Evolutionary conservation across 2,888 invertebrate genomes (phyloP).

Genomic region (Homarus gammarus): DNA sequence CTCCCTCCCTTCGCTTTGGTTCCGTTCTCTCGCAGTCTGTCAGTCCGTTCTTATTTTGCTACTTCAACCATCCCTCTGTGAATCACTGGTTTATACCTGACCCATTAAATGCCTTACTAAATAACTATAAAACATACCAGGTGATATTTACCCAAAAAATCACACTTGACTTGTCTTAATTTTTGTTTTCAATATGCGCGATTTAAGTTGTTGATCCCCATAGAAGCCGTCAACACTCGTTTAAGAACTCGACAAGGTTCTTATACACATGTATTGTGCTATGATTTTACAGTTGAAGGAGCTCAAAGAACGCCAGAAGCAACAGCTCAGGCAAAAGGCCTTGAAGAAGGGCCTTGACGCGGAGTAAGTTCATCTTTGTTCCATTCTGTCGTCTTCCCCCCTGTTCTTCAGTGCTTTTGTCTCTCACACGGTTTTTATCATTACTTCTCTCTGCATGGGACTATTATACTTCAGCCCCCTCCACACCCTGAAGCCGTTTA

Average conservation of each 20-base stretch:
- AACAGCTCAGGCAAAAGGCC: constrained; percentile 80
- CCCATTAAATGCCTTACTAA: no score
- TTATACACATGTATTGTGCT: neutral
- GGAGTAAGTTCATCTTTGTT: constrained; percentile 77
- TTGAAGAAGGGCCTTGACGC: constrained; percentile 78
- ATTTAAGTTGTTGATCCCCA: neutral
- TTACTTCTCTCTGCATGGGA: neutral
- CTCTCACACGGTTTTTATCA: neutral
- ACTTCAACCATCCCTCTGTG: no score
- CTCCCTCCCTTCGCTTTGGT: no score
- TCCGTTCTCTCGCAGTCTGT: no score
- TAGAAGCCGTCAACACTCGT: neutral
- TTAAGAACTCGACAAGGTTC: neutral
- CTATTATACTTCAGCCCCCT: neutral
- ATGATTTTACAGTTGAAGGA: constrained; percentile 80
- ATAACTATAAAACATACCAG: no score
- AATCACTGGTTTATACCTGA: no score
- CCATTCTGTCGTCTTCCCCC: neutral
- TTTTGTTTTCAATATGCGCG: neutral
- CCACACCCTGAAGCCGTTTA: no score
- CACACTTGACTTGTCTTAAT: no score
- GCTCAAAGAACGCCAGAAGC: constrained; percentile 80
- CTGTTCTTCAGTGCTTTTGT: neutral
- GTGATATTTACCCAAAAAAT: neutral
- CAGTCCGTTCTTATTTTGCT: no score